These are phyloP conservation scores for Actenoides lindsayi DNA, from an alignment of 2,113 vertebrate genomes.

Conservation along the genomic window DNA sequence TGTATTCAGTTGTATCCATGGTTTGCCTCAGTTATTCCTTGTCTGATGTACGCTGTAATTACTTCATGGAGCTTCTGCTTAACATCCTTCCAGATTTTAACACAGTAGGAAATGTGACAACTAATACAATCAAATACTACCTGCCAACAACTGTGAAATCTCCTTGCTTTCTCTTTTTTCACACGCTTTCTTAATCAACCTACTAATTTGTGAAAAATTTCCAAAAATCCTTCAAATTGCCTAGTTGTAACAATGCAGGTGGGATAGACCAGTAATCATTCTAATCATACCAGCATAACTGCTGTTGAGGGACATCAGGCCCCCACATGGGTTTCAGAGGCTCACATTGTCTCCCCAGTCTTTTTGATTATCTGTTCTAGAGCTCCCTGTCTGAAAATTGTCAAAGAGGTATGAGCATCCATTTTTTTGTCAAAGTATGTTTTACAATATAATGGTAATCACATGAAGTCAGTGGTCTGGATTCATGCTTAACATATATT, in stretches of 20 bases:
- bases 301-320: not conserved
- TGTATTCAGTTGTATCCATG: not conserved
- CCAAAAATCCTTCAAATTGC: not conserved
- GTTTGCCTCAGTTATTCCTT: not conserved
- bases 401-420: not conserved
- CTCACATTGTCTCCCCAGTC: not conserved
- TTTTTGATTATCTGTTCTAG: fast-evolving
- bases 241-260: not conserved
- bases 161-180: not conserved
- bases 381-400: not conserved
- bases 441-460: not conserved
- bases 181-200: not conserved
- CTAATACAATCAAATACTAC: not conserved
- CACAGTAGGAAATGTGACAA: not conserved
- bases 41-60: not conserved
- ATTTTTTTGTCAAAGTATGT: not conserved
- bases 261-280: not conserved
- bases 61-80: not conserved
- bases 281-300: not conserved
- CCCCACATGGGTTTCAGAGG: not conserved
- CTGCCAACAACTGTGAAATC: not conserved
- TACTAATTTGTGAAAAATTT: not conserved
- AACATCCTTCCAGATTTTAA: not conserved
- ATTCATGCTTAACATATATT: not conserved
- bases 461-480: not conserved